Conservation (phyloP, 1,140 invertebrate genomes). For the Hyposmocoma kahamanoa region DNA sequence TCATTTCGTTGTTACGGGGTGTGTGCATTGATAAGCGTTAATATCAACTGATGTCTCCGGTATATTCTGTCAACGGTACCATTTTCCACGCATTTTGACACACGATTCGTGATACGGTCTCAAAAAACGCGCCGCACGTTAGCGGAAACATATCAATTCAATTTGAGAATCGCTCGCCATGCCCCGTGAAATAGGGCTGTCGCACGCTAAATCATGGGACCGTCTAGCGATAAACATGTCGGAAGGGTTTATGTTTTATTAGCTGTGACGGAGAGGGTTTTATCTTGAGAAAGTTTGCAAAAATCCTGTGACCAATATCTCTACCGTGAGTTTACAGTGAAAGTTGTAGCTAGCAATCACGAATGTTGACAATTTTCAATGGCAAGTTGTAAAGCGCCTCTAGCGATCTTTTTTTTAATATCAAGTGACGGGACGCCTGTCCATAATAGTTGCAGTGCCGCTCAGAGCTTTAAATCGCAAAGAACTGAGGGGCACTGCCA, state of each 20-base stretch:
- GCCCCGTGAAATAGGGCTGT: constrained; percentile 54
- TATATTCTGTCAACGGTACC: background rate
- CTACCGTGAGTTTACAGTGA: no score
- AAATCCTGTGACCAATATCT: background rate
- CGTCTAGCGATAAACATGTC: constrained; percentile 59
- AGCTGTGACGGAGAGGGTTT: constrained; percentile 32
- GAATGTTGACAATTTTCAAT: no score
- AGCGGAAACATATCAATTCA: constrained; percentile 67
- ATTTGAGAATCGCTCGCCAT: constrained; percentile 44
- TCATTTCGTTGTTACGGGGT: no score
- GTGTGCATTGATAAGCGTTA: no score
- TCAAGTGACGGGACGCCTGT: no score
- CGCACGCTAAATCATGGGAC: constrained; percentile 48
- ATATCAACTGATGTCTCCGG: no score
- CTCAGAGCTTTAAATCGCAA: no score
- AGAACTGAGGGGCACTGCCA: no score
- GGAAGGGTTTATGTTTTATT: constrained; percentile 52
- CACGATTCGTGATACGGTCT: constrained; percentile 54
- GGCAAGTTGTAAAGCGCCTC: no score
- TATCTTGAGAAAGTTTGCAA: constrained; percentile 13
- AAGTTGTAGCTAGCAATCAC: no score
- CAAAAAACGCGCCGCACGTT: constrained; percentile 54
- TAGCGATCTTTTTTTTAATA: no score
- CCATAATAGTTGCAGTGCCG: no score
- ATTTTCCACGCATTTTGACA: constrained; percentile 46